These are phyloP conservation scores for Mythimna lalbum DNA, from an alignment of 2,888 invertebrate species.

Conservation along the genomic window DNA sequence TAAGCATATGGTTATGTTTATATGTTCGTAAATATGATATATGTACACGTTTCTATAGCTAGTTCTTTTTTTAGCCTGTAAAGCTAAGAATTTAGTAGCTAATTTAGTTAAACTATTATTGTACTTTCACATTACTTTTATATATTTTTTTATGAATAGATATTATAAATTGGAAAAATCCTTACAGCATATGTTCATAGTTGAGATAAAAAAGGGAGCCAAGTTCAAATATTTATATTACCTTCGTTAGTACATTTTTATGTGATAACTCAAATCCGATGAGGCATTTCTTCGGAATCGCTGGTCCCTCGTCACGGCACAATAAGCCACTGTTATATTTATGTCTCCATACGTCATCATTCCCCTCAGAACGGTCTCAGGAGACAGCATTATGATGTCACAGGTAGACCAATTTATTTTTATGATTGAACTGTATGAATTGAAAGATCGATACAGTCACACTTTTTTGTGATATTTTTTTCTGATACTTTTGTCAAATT, in stretches of 20 bases:
- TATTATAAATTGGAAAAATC: background rate
- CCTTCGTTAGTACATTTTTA: constrained; percentile 43
- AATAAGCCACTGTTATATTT: constrained; percentile 77
- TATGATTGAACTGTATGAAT: constrained; percentile 74
- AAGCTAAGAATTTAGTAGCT: background rate
- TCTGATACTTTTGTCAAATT: background rate
- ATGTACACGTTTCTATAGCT: background rate
- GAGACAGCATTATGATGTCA: constrained; percentile 82
- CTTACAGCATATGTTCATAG: background rate
- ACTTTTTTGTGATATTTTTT: background rate
- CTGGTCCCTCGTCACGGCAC: constrained; percentile 76
- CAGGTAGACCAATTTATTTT: constrained; percentile 87
- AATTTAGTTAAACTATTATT: background rate
- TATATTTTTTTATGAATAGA: background rate
- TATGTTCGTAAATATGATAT: background rate
- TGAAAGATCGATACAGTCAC: constrained; percentile 25
- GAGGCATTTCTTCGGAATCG: constrained; percentile 60
- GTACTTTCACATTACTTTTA: background rate
- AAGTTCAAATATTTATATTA: constrained; percentile 5
- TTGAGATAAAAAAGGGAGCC: background rate
- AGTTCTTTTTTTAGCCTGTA: background rate
- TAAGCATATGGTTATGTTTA: too few relatives aligned
- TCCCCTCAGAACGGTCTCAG: constrained; percentile 73
- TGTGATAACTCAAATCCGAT: constrained; percentile 49
- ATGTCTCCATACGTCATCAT: constrained; percentile 78